Conservation (phyloP, 2,888 invertebrate genomes). For the Caenorhabditis sulstoni region DNA sequence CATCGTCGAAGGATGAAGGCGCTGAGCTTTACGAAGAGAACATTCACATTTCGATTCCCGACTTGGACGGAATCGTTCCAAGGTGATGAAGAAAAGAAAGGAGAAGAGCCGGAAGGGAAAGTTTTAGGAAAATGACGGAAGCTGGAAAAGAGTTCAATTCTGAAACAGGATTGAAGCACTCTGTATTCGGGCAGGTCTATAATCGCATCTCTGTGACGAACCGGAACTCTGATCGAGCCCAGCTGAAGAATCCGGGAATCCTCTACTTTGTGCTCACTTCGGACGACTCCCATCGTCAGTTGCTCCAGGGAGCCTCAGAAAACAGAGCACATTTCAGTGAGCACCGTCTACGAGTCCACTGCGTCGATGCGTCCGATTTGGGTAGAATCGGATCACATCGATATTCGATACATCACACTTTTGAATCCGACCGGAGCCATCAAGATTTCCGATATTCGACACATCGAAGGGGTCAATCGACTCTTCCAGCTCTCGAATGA, state of each 20-base stretch:
- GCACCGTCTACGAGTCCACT: slow-evolving; percentile 34
- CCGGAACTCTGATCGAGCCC: slow-evolving; percentile 20
- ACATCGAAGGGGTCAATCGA: slow-evolving; percentile 39
- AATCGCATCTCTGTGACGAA: slow-evolving; percentile 33
- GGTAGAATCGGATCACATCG: slow-evolving; percentile 28
- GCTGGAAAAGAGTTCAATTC: slow-evolving; percentile 12
- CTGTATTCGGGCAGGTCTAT: slow-evolving; percentile 13
- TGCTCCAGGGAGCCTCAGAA: background rate
- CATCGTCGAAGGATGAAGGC: slow-evolving; percentile 39
- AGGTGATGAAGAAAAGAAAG: background rate
- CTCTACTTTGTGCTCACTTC: slow-evolving; percentile 44
- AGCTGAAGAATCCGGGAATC: slow-evolving; percentile 45
- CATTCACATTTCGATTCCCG: slow-evolving; percentile 29
- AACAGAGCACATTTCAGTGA: slow-evolving; percentile 32
- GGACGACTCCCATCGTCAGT: slow-evolving; percentile 33
- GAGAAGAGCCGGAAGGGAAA: too few relatives aligned
- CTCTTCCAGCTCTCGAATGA: too few relatives aligned
- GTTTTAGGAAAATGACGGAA: slow-evolving; percentile 23
- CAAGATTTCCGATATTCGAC: slow-evolving; percentile 31
- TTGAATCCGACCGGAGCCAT: slow-evolving; percentile 52
- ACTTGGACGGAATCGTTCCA: background rate
- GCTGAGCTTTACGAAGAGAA: slow-evolving; percentile 37
- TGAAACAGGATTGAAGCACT: slow-evolving; percentile 32
- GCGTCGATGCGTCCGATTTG: background rate
- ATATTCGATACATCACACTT: slow-evolving; percentile 42